These are phyloP conservation scores for Pelodytes ibericus DNA, from an alignment of 2,797 vertebrate species.

Conservation along the genomic window DNA sequence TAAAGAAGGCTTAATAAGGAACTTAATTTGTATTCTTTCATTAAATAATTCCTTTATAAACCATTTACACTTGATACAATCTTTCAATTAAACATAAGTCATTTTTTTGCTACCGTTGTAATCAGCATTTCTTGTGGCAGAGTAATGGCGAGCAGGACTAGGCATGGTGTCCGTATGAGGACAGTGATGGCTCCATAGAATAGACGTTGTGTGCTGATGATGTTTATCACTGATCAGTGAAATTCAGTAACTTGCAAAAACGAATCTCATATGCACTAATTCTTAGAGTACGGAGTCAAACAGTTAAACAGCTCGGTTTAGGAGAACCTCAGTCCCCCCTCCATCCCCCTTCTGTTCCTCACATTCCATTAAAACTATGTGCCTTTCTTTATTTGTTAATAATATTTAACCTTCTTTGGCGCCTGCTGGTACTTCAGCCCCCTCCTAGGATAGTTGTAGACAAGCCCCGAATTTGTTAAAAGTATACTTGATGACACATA, in stretches of 20 bases:
- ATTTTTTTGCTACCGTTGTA: no score
- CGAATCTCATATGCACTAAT: neutral
- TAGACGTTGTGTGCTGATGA: no score
- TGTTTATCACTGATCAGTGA: no score
- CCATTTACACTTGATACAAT: no score
- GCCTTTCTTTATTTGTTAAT: conserved; percentile 69
- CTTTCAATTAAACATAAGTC: no score
- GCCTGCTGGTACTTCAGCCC: conserved; percentile 64
- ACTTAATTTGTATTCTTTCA: no score
- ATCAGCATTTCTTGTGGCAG: no score
- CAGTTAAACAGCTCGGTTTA: conserved; percentile 30
- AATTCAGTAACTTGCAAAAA: neutral
- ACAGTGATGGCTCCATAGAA: no score
- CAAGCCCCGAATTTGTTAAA: conserved; percentile 64
- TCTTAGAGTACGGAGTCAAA: conserved; percentile 9
- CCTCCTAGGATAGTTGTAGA: conserved; percentile 64
- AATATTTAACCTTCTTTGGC: conserved; percentile 74
- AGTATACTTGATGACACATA: conserved; percentile 69
- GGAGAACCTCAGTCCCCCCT: conserved; percentile 26
- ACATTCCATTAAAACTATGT: conserved; percentile 69
- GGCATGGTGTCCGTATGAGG: no score
- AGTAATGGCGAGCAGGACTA: no score
- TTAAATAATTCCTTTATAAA: no score
- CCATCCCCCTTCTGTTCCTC: conserved; percentile 52
- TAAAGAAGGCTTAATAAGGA: no score